Evolutionary conservation across 2,888 invertebrate species (phyloP).

Genomic region (Epinotia demarniana): DNA sequence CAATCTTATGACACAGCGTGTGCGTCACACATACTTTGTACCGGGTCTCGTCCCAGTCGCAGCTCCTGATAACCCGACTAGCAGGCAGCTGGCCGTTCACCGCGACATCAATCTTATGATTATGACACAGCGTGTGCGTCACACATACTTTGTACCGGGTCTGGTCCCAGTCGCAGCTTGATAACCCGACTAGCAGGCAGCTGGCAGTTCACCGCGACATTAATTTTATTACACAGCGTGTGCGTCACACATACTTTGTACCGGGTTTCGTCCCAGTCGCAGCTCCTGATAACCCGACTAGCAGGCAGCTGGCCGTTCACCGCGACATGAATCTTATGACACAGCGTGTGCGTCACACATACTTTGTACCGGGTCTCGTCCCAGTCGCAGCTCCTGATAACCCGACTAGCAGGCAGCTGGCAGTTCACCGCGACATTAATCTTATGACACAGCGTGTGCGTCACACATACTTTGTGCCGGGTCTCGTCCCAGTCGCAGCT

Average conservation of each 20-base stretch:
- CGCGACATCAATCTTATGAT: slow-evolving; percentile 94
- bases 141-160: slow-evolving; percentile 85
- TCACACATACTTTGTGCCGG: slow-evolving; percentile 84
- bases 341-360: not conserved
- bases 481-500: slow-evolving; percentile 92
- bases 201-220: slow-evolving; percentile 91
- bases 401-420: slow-evolving; percentile 87
- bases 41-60: slow-evolving; percentile 82
- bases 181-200: slow-evolving; percentile 89
- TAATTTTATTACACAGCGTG: slow-evolving; percentile 59
- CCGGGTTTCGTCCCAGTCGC: slow-evolving; percentile 90
- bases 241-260: slow-evolving; percentile 85
- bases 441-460: slow-evolving; percentile 92
- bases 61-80: slow-evolving; percentile 90
- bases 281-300: slow-evolving; percentile 90
- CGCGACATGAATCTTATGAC: slow-evolving; percentile 85
- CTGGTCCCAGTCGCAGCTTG: slow-evolving; percentile 92
- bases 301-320: slow-evolving; percentile 90
- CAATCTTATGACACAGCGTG: slow-evolving; percentile 58
- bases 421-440: slow-evolving; percentile 94
- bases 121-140: slow-evolving; percentile 91
- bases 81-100: slow-evolving; percentile 90
- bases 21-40: not conserved
- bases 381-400: slow-evolving; percentile 91
- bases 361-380: not conserved